phyloP scores from a whole-genome alignment of 2,888 invertebrate genomes.

The Melolontha melolontha region DNA sequence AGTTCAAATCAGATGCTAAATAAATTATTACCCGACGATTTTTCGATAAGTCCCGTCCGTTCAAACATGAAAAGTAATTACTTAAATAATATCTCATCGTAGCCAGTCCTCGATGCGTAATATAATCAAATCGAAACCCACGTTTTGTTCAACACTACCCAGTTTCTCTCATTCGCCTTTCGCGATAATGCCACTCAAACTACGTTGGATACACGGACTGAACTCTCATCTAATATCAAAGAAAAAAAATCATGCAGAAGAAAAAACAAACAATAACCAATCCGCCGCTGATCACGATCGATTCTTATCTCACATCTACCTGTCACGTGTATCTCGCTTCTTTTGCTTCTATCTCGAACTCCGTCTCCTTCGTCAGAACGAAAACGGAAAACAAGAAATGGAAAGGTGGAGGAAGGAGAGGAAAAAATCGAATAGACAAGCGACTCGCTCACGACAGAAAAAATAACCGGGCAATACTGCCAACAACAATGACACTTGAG shows the following conservation, averaged over 20 bases:
- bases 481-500: conserved; percentile 39
- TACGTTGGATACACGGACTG: too few relatives aligned
- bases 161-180: too few relatives aligned
- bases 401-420: not conserved
- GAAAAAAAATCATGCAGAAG: conserved; percentile 18
- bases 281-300: conserved; percentile 33
- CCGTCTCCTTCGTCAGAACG: conserved; percentile 7
- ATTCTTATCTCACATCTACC: conserved; percentile 33
- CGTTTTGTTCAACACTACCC: too few relatives aligned
- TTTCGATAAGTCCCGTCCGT: too few relatives aligned
- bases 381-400: conserved; percentile 2
- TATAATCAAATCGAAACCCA: too few relatives aligned
- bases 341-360: not conserved
- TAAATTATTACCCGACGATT: too few relatives aligned
- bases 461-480: conserved; percentile 19
- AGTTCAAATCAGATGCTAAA: too few relatives aligned
- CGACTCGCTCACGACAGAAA: conserved; percentile 23
- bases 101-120: too few relatives aligned
- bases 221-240: not conserved
- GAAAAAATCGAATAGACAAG: conserved; percentile 26
- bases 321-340: conserved; percentile 27
- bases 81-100: too few relatives aligned
- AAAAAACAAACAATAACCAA: conserved; percentile 32
- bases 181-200: too few relatives aligned
- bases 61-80: too few relatives aligned